Evolutionary conservation across 2,888 invertebrate genomes (phyloP).

Genomic region (Apodemia mormo): DNA sequence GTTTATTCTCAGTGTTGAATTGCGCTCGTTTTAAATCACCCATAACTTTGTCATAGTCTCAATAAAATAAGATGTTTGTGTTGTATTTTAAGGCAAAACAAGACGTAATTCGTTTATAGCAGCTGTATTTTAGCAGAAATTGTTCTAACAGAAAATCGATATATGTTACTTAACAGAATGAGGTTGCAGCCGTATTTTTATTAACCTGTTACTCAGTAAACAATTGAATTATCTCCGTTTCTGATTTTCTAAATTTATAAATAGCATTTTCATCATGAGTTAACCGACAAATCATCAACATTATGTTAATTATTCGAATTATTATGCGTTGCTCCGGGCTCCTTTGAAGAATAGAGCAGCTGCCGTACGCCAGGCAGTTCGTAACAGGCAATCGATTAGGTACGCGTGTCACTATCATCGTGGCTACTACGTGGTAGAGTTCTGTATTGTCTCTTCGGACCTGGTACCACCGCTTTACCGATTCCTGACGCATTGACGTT

Average conservation of each 20-base stretch:
- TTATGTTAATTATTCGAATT: too few relatives aligned
- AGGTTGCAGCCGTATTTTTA: slow-evolving; percentile 9
- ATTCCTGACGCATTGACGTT: too few relatives aligned
- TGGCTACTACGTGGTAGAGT: too few relatives aligned
- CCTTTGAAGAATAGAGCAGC: too few relatives aligned
- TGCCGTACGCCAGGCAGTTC: too few relatives aligned
- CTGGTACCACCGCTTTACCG: too few relatives aligned
- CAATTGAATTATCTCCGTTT: not conserved
- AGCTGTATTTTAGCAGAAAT: not conserved
- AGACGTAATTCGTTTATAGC: slow-evolving; percentile 14
- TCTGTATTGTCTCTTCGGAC: too few relatives aligned
- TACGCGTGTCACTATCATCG: too few relatives aligned
- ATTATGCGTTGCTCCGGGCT: too few relatives aligned
- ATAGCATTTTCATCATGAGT: not conserved
- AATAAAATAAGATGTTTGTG: not conserved
- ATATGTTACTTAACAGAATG: not conserved
- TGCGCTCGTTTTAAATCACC: not conserved
- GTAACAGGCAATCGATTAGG: too few relatives aligned
- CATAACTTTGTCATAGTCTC: not conserved
- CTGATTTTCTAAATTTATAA: not conserved
- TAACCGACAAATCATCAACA: not conserved
- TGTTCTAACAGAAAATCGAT: slow-evolving; percentile 10
- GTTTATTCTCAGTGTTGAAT: too few relatives aligned
- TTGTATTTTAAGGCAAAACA: not conserved
- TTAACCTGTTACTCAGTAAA: slow-evolving; percentile 1